Evolutionary conservation across 1,140 invertebrate genomes (phyloP).

Genomic region (Cephus cinctus): DNA sequence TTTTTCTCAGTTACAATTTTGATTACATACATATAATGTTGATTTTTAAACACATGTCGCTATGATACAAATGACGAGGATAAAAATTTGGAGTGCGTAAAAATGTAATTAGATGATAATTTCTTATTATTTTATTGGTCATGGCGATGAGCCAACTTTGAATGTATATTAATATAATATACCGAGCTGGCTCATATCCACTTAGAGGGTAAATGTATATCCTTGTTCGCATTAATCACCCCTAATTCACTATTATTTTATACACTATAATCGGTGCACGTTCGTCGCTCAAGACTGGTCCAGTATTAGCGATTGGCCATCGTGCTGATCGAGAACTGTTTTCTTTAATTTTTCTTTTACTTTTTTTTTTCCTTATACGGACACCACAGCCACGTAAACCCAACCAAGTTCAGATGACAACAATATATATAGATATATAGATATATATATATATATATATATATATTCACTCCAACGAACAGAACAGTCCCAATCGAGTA

Average conservation of each 20-base stretch:
- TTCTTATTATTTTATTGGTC: conserved; percentile 49
- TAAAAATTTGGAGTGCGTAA: conserved; percentile 56
- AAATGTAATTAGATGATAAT: conserved; percentile 56
- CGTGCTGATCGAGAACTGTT: conserved; percentile 26
- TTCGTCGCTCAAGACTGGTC: conserved; percentile 39
- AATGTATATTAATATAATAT: conserved; percentile 58
- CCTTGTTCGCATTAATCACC: conserved; percentile 45
- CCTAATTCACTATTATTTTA: conserved; percentile 52
- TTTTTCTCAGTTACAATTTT: conserved; percentile 56
- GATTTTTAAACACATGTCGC: conserved; percentile 54
- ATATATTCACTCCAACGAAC: too few species aligned
- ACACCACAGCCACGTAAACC: conserved; percentile 29
- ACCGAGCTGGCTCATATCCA: conserved; percentile 48
- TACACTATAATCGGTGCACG: conserved; percentile 46
- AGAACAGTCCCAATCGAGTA: too few species aligned
- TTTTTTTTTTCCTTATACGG: conserved; percentile 21
- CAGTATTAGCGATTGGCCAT: conserved; percentile 30
- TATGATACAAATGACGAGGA: conserved; percentile 56
- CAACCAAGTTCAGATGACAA: conserved; percentile 30
- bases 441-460: too few species aligned
- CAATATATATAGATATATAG: too few species aligned
- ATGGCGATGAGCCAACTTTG: conserved; percentile 47
- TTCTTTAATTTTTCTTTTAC: background rate
- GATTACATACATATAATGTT: conserved; percentile 58
- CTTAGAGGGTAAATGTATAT: conserved; percentile 41